Conservation (phyloP, 2,113 vertebrate genomes). For the Erythrocercus mccallii region DNA sequence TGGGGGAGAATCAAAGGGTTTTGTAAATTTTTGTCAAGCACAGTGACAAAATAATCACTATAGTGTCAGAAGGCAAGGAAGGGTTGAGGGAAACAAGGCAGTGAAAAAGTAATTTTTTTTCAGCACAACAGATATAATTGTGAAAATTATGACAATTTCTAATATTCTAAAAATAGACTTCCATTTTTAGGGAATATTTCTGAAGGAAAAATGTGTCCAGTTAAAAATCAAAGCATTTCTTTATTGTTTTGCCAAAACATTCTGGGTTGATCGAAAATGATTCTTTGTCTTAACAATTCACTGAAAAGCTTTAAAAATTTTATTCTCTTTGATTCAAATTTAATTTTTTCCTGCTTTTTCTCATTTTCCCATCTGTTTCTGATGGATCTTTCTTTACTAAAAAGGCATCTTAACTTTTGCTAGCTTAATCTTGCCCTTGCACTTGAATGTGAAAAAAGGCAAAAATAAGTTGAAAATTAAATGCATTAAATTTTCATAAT, state of each 20-base stretch:
- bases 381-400: background rate
- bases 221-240: background rate
- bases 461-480: constrained; percentile 1
- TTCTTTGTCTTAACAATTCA: background rate
- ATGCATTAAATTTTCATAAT: constrained; percentile 1
- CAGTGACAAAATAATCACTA: background rate
- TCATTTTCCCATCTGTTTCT: background rate
- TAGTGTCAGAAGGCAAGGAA: background rate
- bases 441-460: background rate
- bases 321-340: background rate
- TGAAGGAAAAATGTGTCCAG: background rate
- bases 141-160: background rate
- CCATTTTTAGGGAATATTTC: background rate
- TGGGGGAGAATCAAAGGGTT: background rate
- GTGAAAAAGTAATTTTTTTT: background rate
- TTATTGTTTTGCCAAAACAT: background rate
- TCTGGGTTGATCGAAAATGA: background rate
- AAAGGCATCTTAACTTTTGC: background rate
- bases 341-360: background rate
- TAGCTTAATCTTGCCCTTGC: background rate
- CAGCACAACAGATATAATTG: background rate
- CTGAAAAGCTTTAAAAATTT: background rate
- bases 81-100: background rate
- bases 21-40: background rate
- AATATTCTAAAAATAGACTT: background rate